Evolutionary conservation across 1,140 invertebrate genomes (phyloP).

Genomic region (Holcopasites calliopsidis): DNA sequence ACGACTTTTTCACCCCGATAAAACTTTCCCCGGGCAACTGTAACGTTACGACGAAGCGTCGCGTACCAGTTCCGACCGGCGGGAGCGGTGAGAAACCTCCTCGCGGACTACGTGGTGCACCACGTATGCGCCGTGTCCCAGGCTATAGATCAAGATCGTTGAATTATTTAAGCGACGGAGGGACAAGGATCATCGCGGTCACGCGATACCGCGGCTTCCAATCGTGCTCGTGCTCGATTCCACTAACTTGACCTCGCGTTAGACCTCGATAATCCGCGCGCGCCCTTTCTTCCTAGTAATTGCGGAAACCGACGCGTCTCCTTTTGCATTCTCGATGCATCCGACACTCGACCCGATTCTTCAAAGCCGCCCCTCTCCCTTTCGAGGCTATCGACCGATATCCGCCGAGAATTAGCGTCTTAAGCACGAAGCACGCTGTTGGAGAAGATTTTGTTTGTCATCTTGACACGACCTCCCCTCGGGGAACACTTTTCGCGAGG

Average conservation of each 20-base stretch:
- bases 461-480: not conserved
- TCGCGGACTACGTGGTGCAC: too few species aligned
- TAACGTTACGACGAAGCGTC: constrained; percentile 17
- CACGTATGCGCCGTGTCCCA: too few species aligned
- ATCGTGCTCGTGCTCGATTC: not conserved
- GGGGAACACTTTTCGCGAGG: not conserved
- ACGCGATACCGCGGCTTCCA: constrained; percentile 57
- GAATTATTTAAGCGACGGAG: constrained; percentile 67
- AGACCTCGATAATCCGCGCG: constrained; percentile 43
- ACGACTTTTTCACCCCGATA: not conserved
- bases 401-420: constrained; percentile 13
- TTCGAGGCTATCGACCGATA: constrained; percentile 18
- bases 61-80: too few species aligned
- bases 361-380: too few species aligned
- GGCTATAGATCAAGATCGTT: constrained; percentile 62
- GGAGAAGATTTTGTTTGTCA: constrained; percentile 5
- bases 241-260: not conserved
- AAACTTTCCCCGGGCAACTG: constrained; percentile 23
- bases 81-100: too few species aligned
- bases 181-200: constrained; percentile 68
- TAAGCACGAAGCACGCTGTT: constrained; percentile 21
- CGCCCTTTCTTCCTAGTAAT: constrained; percentile 22
- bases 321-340: not conserved
- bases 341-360: constrained; percentile 25
- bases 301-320: constrained; percentile 4